Evolutionary conservation across 2,888 invertebrate genomes (phyloP), one percentile per base, ranked within the genome.

Genomic region (Caradrina clavipalpis): DNA sequence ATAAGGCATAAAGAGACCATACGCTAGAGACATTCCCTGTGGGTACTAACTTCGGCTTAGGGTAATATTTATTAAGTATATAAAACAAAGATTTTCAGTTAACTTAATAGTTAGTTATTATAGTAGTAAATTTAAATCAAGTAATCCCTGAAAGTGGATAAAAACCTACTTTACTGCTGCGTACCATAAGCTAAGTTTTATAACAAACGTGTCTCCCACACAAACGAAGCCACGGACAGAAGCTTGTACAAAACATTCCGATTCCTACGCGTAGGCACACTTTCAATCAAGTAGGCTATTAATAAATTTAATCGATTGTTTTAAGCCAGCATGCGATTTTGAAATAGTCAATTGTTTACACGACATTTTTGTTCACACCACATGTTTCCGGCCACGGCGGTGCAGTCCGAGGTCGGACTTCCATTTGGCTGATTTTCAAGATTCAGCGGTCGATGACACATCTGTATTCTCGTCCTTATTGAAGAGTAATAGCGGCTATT

Each of bases 351-450:
- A 81, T 79, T 81, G 87, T 87, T 88, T 88, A 87, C 79, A 75
- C 62, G 76, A 82, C 62, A 85, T 84, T 86, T 85, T 87, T 81
- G 80, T 75, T 73, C 64, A 70, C 61, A 78, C 87, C 88, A 85
- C 85, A 86, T 87, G 87, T 86, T 88, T 87, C 88, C 89, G 86
- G 79, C 65, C 60, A 69, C 67, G 67, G 68, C 68, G 74, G 59
- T 82, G 80, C 80, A 85, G 66, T 55, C 49, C 76, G 81, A 79
- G 80, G 78, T 82, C 78, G 77, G 64, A 71, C 79, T 84, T 82
- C 81, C 74, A 83, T 89, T 89, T 89, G 89, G 90, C 89, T 73
- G 77, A n/a, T 76, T 80, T 87, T 89, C 89, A 89, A 89, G 69
- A 84, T 74, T 77, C 78, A 73, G 85, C 85, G 86, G 85, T 88